Conservation (phyloP, 2,888 invertebrate species). For the Drymonia ruficornis region DNA sequence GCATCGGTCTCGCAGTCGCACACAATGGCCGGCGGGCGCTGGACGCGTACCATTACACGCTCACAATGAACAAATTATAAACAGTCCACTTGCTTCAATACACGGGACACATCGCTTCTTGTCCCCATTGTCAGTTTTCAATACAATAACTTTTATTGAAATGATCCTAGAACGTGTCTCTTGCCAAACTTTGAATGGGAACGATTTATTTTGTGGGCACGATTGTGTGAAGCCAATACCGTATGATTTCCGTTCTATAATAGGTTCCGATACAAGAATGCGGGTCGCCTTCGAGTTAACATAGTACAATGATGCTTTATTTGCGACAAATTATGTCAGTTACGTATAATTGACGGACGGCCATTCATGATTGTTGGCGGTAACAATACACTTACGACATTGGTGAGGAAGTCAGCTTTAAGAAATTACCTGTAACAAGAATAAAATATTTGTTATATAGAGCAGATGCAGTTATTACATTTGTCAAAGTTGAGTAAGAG, state of each 20-base stretch:
- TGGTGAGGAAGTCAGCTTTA: conserved; percentile 55
- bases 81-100: conserved; percentile 82
- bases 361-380: conserved; percentile 45
- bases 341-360: conserved; percentile 42
- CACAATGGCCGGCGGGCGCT: conserved; percentile 62
- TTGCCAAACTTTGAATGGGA: conserved; percentile 66
- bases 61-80: conserved; percentile 83
- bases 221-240: conserved; percentile 72
- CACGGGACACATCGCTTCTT: conserved; percentile 80
- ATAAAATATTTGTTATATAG: conserved; percentile 47
- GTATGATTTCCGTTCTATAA: conserved; percentile 73
- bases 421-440: conserved; percentile 71
- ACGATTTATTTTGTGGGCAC: conserved; percentile 72
- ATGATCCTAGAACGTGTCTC: conserved; percentile 74
- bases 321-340: conserved; percentile 68
- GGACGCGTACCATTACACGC: conserved; percentile 71
- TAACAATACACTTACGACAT: conserved; percentile 52
- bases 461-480: conserved; percentile 8
- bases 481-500: neutral
- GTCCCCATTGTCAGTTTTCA: conserved; percentile 78
- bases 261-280: conserved; percentile 62
- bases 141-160: conserved; percentile 84
- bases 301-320: conserved; percentile 49
- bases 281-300: conserved; percentile 55
- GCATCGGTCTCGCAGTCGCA: conserved; percentile 55